A percentile compares a stretch with the other conserved stretches of the same genome.
These are phyloP conservation scores for Pseudachorutes palmiensis DNA, from an alignment of 1,140 invertebrate genomes.

Conservation along the genomic window DNA sequence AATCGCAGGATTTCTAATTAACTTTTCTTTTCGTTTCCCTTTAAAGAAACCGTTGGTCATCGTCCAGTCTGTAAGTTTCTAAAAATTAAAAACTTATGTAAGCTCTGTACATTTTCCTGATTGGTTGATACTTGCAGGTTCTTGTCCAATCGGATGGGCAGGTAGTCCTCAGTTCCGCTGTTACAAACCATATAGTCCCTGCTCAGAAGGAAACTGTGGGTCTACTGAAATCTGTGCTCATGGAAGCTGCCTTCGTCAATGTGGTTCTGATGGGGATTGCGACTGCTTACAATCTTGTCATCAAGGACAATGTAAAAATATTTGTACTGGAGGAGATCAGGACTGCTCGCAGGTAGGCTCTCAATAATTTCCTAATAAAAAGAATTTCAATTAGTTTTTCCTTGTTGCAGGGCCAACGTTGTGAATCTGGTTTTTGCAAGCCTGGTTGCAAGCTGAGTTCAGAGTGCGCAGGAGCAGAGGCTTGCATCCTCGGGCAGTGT, in stretches of 20 bases:
- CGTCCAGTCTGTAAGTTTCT: not conserved
- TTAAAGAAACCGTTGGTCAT: not conserved
- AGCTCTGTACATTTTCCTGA: too few species aligned
- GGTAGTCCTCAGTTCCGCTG: not conserved
- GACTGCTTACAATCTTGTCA: not conserved
- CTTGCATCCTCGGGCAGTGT: constrained; percentile 65
- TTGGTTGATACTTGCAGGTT: not conserved
- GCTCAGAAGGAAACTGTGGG: not conserved
- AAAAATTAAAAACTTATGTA: not conserved
- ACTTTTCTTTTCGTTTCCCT: not conserved
- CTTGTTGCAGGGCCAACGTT: not conserved
- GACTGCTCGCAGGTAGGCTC: not conserved
- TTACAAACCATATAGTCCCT: not conserved
- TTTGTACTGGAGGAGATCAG: not conserved
- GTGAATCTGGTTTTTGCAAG: constrained; percentile 40
- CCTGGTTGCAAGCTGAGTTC: constrained; percentile 57
- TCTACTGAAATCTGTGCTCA: not conserved
- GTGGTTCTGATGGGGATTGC: not conserved
- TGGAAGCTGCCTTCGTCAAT: not conserved
- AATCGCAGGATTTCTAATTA: not conserved
- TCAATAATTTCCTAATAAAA: not conserved
- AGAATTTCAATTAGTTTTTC: not conserved
- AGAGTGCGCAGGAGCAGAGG: constrained; percentile 50
- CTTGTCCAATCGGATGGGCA: not conserved
- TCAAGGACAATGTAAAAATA: not conserved